Evolutionary conservation across 2,113 vertebrate genomes (phyloP).

Genomic region (Hippocampus comes): DNA sequence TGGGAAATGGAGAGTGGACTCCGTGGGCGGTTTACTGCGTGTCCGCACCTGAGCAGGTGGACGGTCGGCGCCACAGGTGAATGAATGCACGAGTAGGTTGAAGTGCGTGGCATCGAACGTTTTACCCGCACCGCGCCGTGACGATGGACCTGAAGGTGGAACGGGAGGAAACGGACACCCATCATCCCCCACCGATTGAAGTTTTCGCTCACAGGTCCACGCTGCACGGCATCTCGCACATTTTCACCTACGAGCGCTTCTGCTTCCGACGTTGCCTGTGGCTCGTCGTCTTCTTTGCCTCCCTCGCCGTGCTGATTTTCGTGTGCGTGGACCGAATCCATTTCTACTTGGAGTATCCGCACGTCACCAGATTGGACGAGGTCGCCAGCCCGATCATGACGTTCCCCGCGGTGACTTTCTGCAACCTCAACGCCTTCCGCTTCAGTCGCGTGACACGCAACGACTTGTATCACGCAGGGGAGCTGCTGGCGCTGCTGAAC

Average conservation of each 20-base stretch:
- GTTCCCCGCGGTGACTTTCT: constrained; percentile 93
- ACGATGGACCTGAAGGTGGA: constrained; percentile 92
- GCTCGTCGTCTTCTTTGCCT: constrained; percentile 89
- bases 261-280: constrained; percentile 88
- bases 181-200: constrained; percentile 85
- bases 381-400: constrained; percentile 84
- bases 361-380: constrained; percentile 96
- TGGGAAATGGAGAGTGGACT: constrained; percentile 48
- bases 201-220: constrained; percentile 94
- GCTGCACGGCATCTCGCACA: constrained; percentile 94
- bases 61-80: constrained; percentile 53
- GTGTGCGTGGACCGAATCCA: constrained; percentile 92
- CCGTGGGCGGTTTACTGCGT: constrained; percentile 24
- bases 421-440: constrained; percentile 97
- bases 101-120: neutral
- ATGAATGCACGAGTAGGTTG: neutral
- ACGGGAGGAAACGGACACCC: constrained; percentile 80
- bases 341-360: constrained; percentile 94
- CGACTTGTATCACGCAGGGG: constrained; percentile 94
- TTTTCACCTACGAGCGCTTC: constrained; percentile 92
- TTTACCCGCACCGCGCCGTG: neutral
- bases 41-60: constrained; percentile 26
- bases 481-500: constrained; percentile 94
- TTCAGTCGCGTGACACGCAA: constrained; percentile 95
- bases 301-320: constrained; percentile 82